These are phyloP conservation scores for Esox lucius DNA, from an alignment of 2,797 vertebrate genomes.

Conservation along the genomic window DNA sequence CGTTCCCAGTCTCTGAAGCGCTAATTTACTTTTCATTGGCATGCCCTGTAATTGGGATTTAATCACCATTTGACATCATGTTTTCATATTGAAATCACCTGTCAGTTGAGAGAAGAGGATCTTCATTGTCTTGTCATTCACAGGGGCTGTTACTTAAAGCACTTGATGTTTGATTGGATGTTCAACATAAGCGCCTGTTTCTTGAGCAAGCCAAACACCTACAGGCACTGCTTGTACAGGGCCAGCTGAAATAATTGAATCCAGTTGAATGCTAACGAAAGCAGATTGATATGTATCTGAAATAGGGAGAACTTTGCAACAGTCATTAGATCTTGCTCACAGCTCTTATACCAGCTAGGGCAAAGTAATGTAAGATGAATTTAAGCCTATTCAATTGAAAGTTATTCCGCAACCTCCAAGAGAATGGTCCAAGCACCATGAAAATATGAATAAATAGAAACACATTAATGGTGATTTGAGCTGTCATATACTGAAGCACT, in stretches of 20 bases:
- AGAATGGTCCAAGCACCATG: too few species aligned
- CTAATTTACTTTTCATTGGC: slow-evolving; percentile 70
- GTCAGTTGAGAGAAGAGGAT: slow-evolving; percentile 56
- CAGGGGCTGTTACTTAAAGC: slow-evolving; percentile 20
- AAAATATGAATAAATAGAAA: not conserved
- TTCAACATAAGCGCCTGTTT: slow-evolving; percentile 34
- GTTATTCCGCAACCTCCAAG: not conserved
- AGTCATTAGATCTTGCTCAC: slow-evolving; percentile 3
- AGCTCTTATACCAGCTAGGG: slow-evolving; percentile 9
- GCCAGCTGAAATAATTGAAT: not conserved
- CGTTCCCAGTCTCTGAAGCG: slow-evolving; percentile 51
- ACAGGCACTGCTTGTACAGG: not conserved
- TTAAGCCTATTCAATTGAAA: not conserved
- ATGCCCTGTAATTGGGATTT: slow-evolving; percentile 71
- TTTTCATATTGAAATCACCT: slow-evolving; percentile 78
- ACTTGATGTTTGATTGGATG: slow-evolving; percentile 32
- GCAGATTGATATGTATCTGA: slow-evolving; percentile 28
- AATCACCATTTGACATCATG: slow-evolving; percentile 75
- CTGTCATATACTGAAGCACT: not conserved
- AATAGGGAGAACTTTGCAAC: slow-evolving; percentile 14
- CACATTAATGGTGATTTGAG: not conserved
- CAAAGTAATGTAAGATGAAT: not conserved
- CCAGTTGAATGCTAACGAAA: slow-evolving; percentile 12
- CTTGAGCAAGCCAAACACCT: slow-evolving; percentile 7
- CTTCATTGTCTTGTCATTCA: slow-evolving; percentile 51